Conservation (phyloP, 2,113 vertebrate genomes). For the Eurystomus gularis region DNA sequence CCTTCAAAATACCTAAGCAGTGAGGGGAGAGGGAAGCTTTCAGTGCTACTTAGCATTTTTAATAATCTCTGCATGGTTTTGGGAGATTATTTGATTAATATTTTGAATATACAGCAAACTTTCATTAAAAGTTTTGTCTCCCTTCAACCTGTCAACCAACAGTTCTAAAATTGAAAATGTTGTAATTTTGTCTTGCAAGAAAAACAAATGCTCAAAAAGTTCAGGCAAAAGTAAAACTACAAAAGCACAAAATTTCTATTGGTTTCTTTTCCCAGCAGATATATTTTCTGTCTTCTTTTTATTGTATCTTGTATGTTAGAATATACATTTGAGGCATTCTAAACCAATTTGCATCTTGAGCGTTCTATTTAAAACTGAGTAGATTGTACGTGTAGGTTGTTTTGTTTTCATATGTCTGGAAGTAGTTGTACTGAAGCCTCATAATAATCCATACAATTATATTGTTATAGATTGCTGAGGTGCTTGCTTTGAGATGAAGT, state of each 20-base stretch:
- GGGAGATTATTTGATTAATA: background rate
- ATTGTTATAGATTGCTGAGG: background rate
- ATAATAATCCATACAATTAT: conserved; percentile 3
- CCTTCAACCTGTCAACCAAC: background rate
- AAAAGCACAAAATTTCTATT: background rate
- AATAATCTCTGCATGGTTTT: background rate
- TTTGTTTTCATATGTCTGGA: conserved; percentile 35
- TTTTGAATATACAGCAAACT: background rate
- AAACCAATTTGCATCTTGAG: background rate
- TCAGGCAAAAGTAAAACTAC: conserved; percentile 4
- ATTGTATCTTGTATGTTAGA: conserved; percentile 41
- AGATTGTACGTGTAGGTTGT: conserved; percentile 18
- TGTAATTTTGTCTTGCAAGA: background rate
- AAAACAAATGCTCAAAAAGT: conserved; percentile 23
- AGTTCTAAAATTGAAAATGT: background rate
- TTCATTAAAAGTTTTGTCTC: background rate
- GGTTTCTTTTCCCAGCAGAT: background rate
- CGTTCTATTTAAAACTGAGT: conserved; percentile 34
- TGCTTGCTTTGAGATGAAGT: background rate
- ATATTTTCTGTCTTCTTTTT: conserved; percentile 20
- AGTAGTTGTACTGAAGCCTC: conserved; percentile 43
- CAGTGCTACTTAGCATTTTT: background rate
- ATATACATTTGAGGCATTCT: conserved; percentile 54
- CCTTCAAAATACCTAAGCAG: background rate
- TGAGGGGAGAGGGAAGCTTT: background rate